A percentile compares a stretch with the other conserved stretches of the same genome.
Evolutionary conservation across 2,888 invertebrate genomes (phyloP).

Genomic region (Branchellion lobata): DNA sequence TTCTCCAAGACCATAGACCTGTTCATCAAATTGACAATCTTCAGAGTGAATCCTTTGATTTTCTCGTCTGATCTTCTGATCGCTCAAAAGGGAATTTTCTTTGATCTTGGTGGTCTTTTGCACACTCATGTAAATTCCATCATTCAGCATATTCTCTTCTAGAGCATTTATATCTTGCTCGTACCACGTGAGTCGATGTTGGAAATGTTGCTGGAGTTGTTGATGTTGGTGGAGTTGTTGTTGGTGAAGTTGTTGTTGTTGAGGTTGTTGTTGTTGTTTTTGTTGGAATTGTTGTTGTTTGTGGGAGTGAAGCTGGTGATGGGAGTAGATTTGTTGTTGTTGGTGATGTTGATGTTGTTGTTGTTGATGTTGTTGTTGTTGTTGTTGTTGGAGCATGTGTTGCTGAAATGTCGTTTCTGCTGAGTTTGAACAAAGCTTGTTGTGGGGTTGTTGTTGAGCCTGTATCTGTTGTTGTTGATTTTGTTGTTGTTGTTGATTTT

Average conservation of each 20-base stretch:
- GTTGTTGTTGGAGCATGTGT: background rate
- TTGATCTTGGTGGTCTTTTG: slow-evolving; percentile 15
- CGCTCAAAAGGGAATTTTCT: too few species aligned
- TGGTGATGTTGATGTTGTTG: background rate
- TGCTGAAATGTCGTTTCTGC: background rate
- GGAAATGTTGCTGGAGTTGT: background rate
- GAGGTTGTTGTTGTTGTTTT: background rate
- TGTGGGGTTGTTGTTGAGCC: background rate
- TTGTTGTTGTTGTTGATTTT: background rate
- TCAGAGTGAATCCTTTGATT: too few species aligned
- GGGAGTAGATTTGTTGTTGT: too few species aligned
- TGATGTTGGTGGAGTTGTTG: slow-evolving; percentile 11
- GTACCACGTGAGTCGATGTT: background rate
- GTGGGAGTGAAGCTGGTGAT: too few species aligned
- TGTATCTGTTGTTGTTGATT: background rate
- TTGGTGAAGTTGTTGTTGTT: background rate
- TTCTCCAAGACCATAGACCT: too few species aligned
- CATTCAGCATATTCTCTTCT: slow-evolving; percentile 32
- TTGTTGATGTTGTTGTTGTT: background rate
- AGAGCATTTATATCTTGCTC: background rate
- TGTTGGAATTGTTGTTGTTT: background rate
- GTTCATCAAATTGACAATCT: too few species aligned
- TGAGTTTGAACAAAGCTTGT: background rate
- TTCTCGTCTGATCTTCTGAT: too few species aligned
- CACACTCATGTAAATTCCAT: slow-evolving; percentile 37